Evolutionary conservation across 2,113 vertebrate genomes (phyloP).

Genomic region (Sinocyclocheilus maitianheensis): DNA sequence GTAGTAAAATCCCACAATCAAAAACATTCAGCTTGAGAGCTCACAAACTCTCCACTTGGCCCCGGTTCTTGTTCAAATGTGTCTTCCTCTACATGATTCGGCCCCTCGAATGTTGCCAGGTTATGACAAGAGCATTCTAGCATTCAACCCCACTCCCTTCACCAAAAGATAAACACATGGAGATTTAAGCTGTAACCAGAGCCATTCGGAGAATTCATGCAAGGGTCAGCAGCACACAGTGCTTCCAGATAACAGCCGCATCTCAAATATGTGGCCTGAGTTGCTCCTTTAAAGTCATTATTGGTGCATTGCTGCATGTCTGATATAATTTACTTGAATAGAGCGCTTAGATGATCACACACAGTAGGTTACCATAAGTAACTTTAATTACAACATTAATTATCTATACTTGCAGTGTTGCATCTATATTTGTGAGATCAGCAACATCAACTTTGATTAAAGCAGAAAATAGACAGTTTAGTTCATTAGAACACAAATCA

Average conservation of each 20-base stretch:
- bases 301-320: not conserved
- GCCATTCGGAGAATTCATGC: constrained; percentile 45
- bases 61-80: not conserved
- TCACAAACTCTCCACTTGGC: not conserved
- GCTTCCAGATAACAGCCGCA: constrained; percentile 15
- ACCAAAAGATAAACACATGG: constrained; percentile 47
- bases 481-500: not conserved
- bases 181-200: constrained; percentile 47
- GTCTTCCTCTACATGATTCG: constrained; percentile 18
- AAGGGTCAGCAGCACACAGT: constrained; percentile 25
- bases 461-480: not conserved
- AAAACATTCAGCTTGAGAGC: not conserved
- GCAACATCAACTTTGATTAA: no score
- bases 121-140: constrained; percentile 52
- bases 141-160: constrained; percentile 3
- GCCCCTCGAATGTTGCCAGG: constrained; percentile 36
- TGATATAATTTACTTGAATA: no score
- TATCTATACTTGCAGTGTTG: not conserved
- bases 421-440: no score
- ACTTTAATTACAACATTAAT: not conserved
- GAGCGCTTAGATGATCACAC: not conserved
- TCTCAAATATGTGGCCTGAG: not conserved
- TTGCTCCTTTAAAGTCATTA: not conserved
- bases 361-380: no score
- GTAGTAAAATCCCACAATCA: constrained; percentile 9